Evolutionary conservation across 1,140 invertebrate genomes (phyloP), one percentile per base, ranked within the genome.

Genomic region (Idris sp.): DNA sequence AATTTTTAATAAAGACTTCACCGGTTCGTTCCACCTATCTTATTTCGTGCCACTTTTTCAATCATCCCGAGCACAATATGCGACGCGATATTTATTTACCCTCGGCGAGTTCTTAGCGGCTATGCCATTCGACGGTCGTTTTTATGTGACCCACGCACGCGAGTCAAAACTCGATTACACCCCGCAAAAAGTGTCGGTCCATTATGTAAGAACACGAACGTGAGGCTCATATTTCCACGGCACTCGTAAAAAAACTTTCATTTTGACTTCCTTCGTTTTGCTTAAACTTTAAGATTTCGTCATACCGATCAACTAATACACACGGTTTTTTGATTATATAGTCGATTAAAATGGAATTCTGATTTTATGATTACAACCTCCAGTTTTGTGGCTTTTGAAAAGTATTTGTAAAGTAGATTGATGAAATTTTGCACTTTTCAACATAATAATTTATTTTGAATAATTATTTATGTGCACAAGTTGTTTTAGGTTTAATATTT

Each of bases 1-100:
- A 53, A 53, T 53, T 44, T 64, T 64, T 26, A 53, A 64, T 53
- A 53, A 64, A 64, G 46, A 33, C 36, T 13, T 49, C 26, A 40
- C 18, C 26, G 25, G 3, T 15, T 53, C 35, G 11, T 16, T 41
- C 19, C 5, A 10, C n/a, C 25, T 46, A 18, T 36, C 51, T 46
- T 31, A 36, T 38, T n/a, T n/a, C 25, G 25, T 25, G 31, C 14
- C 10, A 30, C 25, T 48, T 61, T 61, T 61, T 61, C 46, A 51
- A 51, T 62, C 36, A 41, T n/a, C 14, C 14, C 9, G 1, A 4
- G 22, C 19, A 33, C 26, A 31, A 26, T 31, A 25, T 33, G 9
- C 14, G n/a, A 6, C 6, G 28, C 18, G 15, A 14, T 31, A 49
- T 51, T 62, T 62, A 49, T 51, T 62, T 62, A 15, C 35, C 26